A percentile compares a stretch with the other conserved stretches of the same genome.
phyloP scores from a whole-genome alignment of 1,140 invertebrate genomes.

The Idris sp. region DNA sequence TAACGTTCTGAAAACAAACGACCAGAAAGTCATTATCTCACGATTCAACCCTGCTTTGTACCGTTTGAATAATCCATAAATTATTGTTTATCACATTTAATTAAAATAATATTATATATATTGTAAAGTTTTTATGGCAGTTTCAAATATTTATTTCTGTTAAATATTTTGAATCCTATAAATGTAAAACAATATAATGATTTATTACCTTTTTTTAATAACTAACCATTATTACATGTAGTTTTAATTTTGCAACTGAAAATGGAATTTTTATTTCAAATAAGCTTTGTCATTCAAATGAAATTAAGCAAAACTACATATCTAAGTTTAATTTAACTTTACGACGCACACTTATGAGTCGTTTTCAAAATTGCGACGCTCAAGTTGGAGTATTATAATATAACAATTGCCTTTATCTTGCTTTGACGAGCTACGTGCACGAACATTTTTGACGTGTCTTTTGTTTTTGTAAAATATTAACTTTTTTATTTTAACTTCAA shows the following conservation, averaged over 20 bases:
- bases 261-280: no score
- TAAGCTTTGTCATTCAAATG: no score
- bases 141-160: no score
- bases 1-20: conserved; percentile 2
- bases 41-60: conserved; percentile 16
- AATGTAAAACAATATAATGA: no score
- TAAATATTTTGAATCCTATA: no score
- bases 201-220: no score
- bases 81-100: background rate
- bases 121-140: no score
- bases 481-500: conserved; percentile 18
- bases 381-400: conserved; percentile 2
- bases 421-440: conserved; percentile 28
- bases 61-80: conserved; percentile 21
- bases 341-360: background rate
- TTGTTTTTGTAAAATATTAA: conserved; percentile 14
- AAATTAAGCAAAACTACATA: background rate
- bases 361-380: conserved; percentile 1
- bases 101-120: no score
- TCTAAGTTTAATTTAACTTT: conserved; percentile 7
- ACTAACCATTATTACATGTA: no score
- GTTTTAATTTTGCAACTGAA: background rate
- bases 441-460: conserved; percentile 31
- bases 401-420: conserved; percentile 32
- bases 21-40: conserved; percentile 32